Evolutionary conservation across 2,888 invertebrate genomes (phyloP).

Genomic region (Agrochola macilenta): DNA sequence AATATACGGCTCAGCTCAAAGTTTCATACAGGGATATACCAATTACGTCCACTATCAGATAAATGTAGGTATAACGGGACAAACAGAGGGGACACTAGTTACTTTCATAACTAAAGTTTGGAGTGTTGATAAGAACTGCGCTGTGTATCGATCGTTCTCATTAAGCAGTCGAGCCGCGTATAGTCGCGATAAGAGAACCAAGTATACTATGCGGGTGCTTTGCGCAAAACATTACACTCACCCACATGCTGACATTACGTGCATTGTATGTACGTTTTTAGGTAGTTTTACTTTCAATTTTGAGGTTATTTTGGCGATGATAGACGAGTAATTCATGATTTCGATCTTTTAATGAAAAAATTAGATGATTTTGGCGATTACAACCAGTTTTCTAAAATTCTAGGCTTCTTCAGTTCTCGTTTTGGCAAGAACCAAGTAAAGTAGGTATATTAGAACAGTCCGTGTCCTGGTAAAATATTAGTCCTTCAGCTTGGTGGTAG

Average conservation of each 20-base stretch:
- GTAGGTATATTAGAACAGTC: neutral
- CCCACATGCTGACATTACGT: conserved; percentile 72
- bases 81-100: conserved; percentile 69
- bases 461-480: neutral
- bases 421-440: neutral
- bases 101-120: conserved; percentile 85
- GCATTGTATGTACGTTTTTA: conserved; percentile 28
- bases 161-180: conserved; percentile 83
- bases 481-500: neutral
- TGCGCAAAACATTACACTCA: conserved; percentile 63
- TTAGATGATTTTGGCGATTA: neutral
- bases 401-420: neutral
- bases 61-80: conserved; percentile 33
- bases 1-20: neutral
- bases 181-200: conserved; percentile 65
- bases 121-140: conserved; percentile 85
- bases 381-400: neutral
- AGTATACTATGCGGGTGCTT: conserved; percentile 84
- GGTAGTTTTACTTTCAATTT: conserved; percentile 5
- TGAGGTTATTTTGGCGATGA: conserved; percentile 6
- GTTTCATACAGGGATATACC: conserved; percentile 11
- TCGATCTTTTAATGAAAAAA: neutral
- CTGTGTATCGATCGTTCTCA: conserved; percentile 80
- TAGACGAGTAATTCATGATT: neutral
- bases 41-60: conserved; percentile 56